Percentiles rank a stretch among this genome's conserved stretches.
Conservation (phyloP, 2,113 vertebrate species). For the Zootoca vivipara region DNA sequence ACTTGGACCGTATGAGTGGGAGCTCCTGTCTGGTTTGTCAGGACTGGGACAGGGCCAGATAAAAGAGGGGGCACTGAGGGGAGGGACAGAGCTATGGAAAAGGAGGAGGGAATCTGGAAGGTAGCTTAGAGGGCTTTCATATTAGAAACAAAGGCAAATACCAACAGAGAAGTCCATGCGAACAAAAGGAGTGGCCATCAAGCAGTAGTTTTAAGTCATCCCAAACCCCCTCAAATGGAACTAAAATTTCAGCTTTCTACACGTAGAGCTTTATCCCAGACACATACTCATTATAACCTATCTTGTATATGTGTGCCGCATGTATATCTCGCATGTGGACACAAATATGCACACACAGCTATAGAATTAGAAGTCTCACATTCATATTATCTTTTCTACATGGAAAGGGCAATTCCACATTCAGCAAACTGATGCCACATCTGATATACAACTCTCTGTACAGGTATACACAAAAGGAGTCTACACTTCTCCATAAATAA, state of each 20-base stretch:
- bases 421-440: constrained; percentile 77
- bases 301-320: constrained; percentile 47
- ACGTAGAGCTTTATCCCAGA: constrained; percentile 73
- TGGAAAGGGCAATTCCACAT: constrained; percentile 75
- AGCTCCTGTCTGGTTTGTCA: background rate
- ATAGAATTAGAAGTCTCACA: constrained; percentile 67
- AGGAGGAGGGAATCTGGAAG: constrained; percentile 42
- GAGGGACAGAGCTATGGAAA: constrained; percentile 47
- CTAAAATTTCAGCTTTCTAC: constrained; percentile 65
- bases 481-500: constrained; percentile 64
- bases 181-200: constrained; percentile 27
- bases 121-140: constrained; percentile 38
- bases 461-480: constrained; percentile 74
- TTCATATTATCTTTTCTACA: constrained; percentile 74
- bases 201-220: constrained; percentile 33
- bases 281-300: constrained; percentile 59
- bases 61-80: constrained; percentile 20
- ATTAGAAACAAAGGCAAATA: constrained; percentile 52
- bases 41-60: constrained; percentile 38
- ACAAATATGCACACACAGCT: constrained; percentile 62
- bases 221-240: constrained; percentile 48
- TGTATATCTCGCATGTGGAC: constrained; percentile 29
- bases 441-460: constrained; percentile 78
- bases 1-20: constrained; percentile 25
- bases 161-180: constrained; percentile 40